Evolutionary conservation across 2,113 vertebrate genomes (phyloP), one percentile per base, ranked within the genome.

Genomic region (Triplophysa rosa): DNA sequence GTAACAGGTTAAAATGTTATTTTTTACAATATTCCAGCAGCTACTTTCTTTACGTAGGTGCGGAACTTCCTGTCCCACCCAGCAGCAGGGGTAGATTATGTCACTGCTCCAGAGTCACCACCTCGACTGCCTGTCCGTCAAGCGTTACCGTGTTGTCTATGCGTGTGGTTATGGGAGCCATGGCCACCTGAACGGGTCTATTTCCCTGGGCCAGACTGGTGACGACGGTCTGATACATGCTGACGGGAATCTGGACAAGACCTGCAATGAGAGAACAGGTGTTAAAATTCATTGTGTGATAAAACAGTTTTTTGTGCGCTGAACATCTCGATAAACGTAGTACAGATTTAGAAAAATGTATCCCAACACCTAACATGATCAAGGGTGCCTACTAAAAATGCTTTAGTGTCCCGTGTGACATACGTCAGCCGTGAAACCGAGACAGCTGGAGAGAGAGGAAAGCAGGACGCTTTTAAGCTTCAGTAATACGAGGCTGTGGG

Each of bases 191-290:
- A 67, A 99, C 95, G 0, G 97, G 97, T 52, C 97, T 94, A n/a
- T 95, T 99, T 54, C 97, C 97, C 58, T 99, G 97, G 21, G 97
- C 95, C 29, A 98, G 93, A 92, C 97, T 98, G 91, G 97, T 98
- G 72, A 99, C 97, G 79, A 98, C 97, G 0, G 97, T 99, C 93
- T 98, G 97, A 92, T 99, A 98, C 97, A 99, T 98, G 92, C 96
- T 98, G 81, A 99, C 97, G 0, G 97, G 97, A 82, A 98, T 99
- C 92, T 98, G 97, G 87, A 98, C 97, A 37, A 99, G 90, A 67
- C 97, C 97, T 99, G 90, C 17, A 84, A 73, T 63, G 61, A 19
- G 40, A 75, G 16, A 65, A 62, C 29, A 78, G 10, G 45, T 70
- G 76, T 87, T 77, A 7, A 84, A 64, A 82, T 7, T 2, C 33